Evolutionary conservation across 2,113 vertebrate genomes (phyloP).

Genomic region (Poicephalus meyeri): DNA sequence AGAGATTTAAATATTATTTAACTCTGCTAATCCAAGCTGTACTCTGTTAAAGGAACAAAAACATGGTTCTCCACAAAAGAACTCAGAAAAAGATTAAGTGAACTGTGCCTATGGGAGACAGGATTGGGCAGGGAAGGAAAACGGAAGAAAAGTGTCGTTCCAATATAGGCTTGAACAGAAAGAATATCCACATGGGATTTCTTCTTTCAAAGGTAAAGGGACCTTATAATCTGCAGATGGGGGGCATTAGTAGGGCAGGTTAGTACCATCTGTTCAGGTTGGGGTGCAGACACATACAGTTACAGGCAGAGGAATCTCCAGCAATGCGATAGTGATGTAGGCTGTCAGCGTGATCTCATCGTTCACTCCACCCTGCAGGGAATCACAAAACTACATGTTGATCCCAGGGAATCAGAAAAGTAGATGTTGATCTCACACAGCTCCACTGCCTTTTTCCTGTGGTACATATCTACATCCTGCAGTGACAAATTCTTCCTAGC

Average conservation of each 20-base stretch:
- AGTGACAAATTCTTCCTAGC: background rate
- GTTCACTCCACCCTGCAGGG: slow-evolving; percentile 62
- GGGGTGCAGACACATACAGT: slow-evolving; percentile 28
- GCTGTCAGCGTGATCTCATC: slow-evolving; percentile 33
- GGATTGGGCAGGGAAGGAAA: background rate
- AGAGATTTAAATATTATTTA: background rate
- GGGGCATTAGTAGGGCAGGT: background rate
- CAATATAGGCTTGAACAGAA: background rate
- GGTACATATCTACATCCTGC: background rate
- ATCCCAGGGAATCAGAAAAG: background rate
- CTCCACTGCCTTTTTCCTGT: background rate
- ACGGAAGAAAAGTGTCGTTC: background rate
- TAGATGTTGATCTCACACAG: background rate
- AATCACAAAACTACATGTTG: background rate
- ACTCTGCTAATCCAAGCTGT: background rate
- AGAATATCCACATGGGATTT: background rate
- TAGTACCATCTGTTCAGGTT: background rate
- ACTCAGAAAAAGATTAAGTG: background rate
- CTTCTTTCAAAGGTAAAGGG: background rate
- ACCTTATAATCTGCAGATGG: background rate
- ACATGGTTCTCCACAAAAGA: background rate
- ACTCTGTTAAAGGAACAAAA: background rate
- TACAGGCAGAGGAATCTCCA: slow-evolving; percentile 64
- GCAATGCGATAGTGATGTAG: slow-evolving; percentile 58
- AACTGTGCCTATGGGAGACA: background rate